Evolutionary conservation across 2,888 invertebrate species (phyloP).

Genomic region (Dusona sp.): DNA sequence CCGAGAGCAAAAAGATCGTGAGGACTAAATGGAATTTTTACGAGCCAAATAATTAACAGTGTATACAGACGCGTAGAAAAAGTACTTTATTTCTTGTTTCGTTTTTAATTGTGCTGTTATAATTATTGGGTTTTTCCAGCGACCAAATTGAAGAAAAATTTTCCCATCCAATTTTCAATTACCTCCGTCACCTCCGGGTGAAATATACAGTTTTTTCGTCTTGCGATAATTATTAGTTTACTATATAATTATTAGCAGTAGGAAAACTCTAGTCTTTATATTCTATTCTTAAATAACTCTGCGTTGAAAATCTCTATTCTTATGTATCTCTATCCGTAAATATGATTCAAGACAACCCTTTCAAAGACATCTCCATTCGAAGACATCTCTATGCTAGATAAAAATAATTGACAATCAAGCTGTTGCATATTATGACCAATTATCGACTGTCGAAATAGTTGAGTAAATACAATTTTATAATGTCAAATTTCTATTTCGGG

Average conservation of each 20-base stretch:
- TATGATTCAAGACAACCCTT: too few relatives aligned
- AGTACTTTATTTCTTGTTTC: not conserved
- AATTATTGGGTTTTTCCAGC: constrained; percentile 7
- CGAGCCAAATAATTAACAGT: constrained; percentile 18
- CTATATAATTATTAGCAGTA: not conserved
- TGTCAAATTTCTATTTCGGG: too few relatives aligned
- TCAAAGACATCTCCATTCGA: too few relatives aligned
- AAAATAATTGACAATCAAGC: too few relatives aligned
- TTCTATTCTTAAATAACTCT: too few relatives aligned
- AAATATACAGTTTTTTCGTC: not conserved
- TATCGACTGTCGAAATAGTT: too few relatives aligned
- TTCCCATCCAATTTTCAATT: not conserved
- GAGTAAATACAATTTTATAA: too few relatives aligned
- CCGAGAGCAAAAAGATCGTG: not conserved
- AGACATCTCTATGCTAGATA: too few relatives aligned
- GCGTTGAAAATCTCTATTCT: too few relatives aligned
- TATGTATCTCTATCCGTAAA: too few relatives aligned
- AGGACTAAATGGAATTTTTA: constrained; percentile 12
- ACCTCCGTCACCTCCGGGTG: not conserved
- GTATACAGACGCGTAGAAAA: constrained; percentile 12
- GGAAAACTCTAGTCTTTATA: too few relatives aligned
- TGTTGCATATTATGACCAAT: too few relatives aligned
- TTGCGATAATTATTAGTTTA: not conserved
- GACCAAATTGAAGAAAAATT: not conserved
- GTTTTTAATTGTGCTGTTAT: not conserved